Base-by-base conservation (phyloP, 2,113 vertebrate genomes). In the Dicaeum eximium region DNA sequence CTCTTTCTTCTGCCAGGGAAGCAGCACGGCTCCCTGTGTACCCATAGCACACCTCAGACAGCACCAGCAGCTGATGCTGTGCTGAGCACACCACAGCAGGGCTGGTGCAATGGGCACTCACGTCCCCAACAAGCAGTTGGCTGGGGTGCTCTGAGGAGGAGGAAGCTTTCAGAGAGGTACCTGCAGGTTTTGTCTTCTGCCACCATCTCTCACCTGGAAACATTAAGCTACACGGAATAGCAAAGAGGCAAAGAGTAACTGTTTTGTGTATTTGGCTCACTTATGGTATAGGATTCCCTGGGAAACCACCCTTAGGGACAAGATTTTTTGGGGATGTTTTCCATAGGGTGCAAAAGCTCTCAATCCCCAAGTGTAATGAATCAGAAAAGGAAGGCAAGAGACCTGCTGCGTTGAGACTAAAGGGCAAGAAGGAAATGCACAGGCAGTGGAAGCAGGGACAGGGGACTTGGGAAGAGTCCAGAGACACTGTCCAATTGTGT, bases 211-310 rank as follows among this genome's bases (percentile, higher is more conserved):
- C n/a, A n/a, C 21, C 37, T 67, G 31, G 24, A 75, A 86, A 56
- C 0, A 1, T 16, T 33, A 58, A 58, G 33, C 30, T n/a, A 17
- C 14, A 3, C 1, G 0, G 67, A 72, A 31, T 22, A 47, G 20
- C 37, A 51, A 51, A 35, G 47, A 73, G 12, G 12, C 4, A 61
- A 67, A 72, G 6, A n/a, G 40, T 25, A 31, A 38, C 2, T 47
- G 5, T 27, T 80, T 35, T 70, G 15, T 35, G 7, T 37, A 8
- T 62, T 74, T 66, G 10, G 28, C 38, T 30, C 24, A n/a, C 10
- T 56, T 65, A 2, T 2, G 25, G 8, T 33, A 25, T 6, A 60
- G 23, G 19, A 53, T 16, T 24, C 27, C 9, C 13, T 28, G 16
- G 38, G 20, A 67, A 53, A 38, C 24, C 45, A 13, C 6, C 4